phyloP scores from a whole-genome alignment of 64 coral and sea anemone genomes.

The Stylophora pistillata region DNA sequence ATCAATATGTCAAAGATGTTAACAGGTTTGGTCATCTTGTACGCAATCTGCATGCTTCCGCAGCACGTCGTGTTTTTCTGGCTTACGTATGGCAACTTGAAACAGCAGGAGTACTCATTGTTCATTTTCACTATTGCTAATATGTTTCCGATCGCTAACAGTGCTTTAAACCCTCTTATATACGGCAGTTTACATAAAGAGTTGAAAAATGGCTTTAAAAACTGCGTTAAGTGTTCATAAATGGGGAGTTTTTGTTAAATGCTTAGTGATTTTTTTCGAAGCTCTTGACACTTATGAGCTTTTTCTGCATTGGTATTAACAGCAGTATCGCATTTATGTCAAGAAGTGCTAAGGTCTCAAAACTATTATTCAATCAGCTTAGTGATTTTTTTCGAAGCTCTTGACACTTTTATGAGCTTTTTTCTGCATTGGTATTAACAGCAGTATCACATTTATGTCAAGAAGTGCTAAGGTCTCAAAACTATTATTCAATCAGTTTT shows the following conservation, averaged over 20 bases:
- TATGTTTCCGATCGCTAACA: conserved; percentile 82
- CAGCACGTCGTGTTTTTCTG: conserved; percentile 88
- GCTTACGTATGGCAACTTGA: conserved; percentile 68
- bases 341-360: neutral
- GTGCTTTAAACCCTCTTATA: conserved; percentile 74
- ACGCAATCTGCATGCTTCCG: conserved; percentile 78
- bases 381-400: too few relatives aligned
- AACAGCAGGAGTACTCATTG: conserved; percentile 65
- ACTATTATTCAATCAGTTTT: neutral
- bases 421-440: neutral
- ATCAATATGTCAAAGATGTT: conserved; percentile 71
- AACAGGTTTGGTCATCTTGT: conserved; percentile 66
- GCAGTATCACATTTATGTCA: neutral
- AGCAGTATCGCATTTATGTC: neutral
- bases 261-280: neutral
- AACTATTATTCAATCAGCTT: neutral
- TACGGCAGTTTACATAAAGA: conserved; percentile 86
- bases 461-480: neutral
- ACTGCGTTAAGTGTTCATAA: conserved; percentile 25
- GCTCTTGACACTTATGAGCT: neutral
- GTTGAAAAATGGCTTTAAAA: conserved; percentile 58
- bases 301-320: neutral
- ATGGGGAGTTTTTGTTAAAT: neutral
- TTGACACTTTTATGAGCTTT: neutral
- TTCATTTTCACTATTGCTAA: conserved; percentile 79